A percentile compares a stretch with the other conserved stretches of the same genome.
phyloP scores from a whole-genome alignment of 2,888 invertebrate species.

The Spilarctia lutea region DNA sequence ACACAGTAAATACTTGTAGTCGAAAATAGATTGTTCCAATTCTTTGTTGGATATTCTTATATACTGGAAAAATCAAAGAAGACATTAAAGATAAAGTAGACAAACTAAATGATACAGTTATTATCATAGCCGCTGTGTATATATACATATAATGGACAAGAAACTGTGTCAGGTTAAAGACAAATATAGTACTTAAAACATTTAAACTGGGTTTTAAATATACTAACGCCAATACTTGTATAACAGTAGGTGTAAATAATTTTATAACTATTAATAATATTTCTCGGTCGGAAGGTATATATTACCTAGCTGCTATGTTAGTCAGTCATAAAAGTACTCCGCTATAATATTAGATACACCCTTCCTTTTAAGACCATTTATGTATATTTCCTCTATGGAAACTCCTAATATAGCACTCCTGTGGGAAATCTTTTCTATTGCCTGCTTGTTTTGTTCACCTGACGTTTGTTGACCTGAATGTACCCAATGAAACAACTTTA shows the following conservation, averaged over 20 bases:
- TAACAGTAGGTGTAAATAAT: not conserved
- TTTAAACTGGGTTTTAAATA: not conserved
- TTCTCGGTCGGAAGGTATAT: not conserved
- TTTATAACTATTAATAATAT: not conserved
- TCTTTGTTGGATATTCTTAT: not conserved
- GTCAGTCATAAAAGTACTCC: constrained; percentile 40
- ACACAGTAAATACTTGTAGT: not conserved
- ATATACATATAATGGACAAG: no score
- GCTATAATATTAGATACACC: constrained; percentile 50
- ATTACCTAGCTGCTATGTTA: constrained; percentile 11
- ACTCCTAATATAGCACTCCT: constrained; percentile 75
- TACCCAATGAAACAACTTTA: constrained; percentile 53
- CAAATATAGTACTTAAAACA: not conserved
- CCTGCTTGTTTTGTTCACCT: constrained; percentile 78
- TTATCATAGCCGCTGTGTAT: not conserved
- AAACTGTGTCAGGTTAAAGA: not conserved
- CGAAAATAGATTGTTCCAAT: not conserved
- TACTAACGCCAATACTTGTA: not conserved
- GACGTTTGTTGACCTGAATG: constrained; percentile 67
- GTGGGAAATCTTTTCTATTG: constrained; percentile 80
- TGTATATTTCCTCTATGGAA: constrained; percentile 67
- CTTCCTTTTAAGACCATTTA: constrained; percentile 57
- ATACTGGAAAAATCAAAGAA: not conserved
- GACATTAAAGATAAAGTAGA: not conserved
- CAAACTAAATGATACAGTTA: not conserved